Conservation (phyloP, 2,797 vertebrate species). For the Rachycentron canadum region DNA sequence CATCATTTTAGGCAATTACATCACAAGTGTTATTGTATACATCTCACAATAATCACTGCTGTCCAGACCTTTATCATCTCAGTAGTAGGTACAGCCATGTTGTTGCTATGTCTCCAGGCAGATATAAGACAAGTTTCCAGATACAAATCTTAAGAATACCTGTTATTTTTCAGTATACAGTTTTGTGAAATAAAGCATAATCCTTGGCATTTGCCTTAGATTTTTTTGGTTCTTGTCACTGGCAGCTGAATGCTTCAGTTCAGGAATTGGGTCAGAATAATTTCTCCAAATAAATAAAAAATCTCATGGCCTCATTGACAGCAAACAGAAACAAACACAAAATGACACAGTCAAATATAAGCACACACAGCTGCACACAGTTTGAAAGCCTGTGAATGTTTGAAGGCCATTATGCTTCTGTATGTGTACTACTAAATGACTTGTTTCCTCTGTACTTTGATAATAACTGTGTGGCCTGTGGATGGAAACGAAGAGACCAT, state of each 20-base stretch:
- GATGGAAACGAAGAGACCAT: background rate
- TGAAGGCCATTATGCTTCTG: background rate
- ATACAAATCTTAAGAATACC: background rate
- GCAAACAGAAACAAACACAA: background rate
- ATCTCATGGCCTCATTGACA: background rate
- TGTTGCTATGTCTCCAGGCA: background rate
- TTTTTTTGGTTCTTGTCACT: background rate
- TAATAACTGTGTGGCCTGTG: background rate
- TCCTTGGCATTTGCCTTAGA: background rate
- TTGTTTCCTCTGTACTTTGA: background rate
- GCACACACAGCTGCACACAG: background rate
- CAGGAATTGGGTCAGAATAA: background rate
- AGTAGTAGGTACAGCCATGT: no score
- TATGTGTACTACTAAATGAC: background rate
- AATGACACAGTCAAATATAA: background rate
- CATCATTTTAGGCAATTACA: no score
- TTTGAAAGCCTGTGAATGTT: background rate
- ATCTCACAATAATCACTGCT: no score
- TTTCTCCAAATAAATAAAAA: background rate
- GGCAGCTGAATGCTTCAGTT: background rate
- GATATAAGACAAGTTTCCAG: background rate
- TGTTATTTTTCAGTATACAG: background rate
- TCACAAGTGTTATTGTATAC: no score
- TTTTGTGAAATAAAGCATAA: slow-evolving; percentile 5
- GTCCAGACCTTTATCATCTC: no score